Base-by-base conservation (phyloP, 2,797 vertebrate genomes). In the Pangasius djambal region DNA sequence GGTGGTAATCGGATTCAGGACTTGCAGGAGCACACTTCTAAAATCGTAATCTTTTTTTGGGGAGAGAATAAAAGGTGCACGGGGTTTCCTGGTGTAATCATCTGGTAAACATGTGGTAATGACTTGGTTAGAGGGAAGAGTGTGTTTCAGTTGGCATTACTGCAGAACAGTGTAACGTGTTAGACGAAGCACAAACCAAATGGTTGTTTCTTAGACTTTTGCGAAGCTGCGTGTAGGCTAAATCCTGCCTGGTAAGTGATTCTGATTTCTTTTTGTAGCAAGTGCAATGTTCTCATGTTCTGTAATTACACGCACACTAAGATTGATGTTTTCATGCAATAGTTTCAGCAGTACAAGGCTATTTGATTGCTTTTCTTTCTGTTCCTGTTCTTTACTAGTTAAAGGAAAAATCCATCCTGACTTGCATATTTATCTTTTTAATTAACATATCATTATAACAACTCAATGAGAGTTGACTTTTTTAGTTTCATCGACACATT, bases 81-180 rank as follows among this genome's bases (percentile, higher is more conserved):
- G 22, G 31, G 50, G 84, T 59, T 86, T 55, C 34, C 44, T 57
- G 25, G 67, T 37, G 18, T 57, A 74, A 74, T 86, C 84, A 86
- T 86, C 67, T 74, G 69, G 50, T 86, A 72, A 57, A 40, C 84
- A 74, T 40, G 31, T 86, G 84, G n/a, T 57, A 25, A 57, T 50
- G 13, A 67, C 82, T 83, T 83, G 25, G 50, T 83, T 65, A 63
- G 40, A 48, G 59, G 18, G 22, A 79, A 79, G 25, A 83, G 25
- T 44, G 61, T n/a, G 40, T 63, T 83, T 83, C 13, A 48, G 6
- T 18, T n/a, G 81, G 31, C 82, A n/a, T 83, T 48, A 67, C 44
- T 67, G 72, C 72, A 77, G 82, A 85, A 63, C 22, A 28, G 57
- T 77, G 59, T 85, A 44, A 83, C 25, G 61, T 50, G 40, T 65